Base-by-base conservation (phyloP, 1,140 invertebrate genomes). In the Megalopta genalis region DNA sequence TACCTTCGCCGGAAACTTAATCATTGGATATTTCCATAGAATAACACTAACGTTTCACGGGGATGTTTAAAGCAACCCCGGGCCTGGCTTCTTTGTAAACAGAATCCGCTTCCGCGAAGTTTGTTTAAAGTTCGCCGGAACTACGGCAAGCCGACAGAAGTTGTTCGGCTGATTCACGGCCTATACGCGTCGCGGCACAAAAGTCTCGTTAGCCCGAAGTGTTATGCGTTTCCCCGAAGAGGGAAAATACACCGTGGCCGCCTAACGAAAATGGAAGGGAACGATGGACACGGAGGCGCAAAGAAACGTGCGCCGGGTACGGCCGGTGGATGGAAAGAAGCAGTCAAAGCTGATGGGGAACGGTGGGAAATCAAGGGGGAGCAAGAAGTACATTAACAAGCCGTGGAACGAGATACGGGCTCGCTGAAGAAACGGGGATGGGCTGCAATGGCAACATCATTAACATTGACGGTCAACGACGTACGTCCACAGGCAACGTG, bases 81-180 rank as follows among this genome's bases (percentile, higher is more conserved):
- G 1, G 2, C 10, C 2, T 12, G 25, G 5, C 16, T n/a, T 10
- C n/a, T 52, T 52, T 8, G 54, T 52, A 52, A 54, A 42, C 39
- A 27, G n/a, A 23, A 18, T 8, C 27, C 9, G 7, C 54, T 68
- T 23, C 14, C 21, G 21, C 25, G 54, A 16, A 77, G 65, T 39
- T 62, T 77, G 66, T 52, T 62, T 62, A 62, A 67, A 77, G 70
- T 77, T 32, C n/a, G 52, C 21, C 37, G 49, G n/a, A 62, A 77
- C 66, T 49, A 65, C 32, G 14, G 3, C 46, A 16, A 10, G 74
- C 62, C 57, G 39, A 77, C 67, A 62, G 57, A 21, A 77, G 59
- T 77, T 77, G 23, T 62, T 63, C 59, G 1, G n/a, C 39, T 77
- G 39, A 63, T 77, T 52, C 66, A 77, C 16, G 25, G 65, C 39